Conservation (phyloP, 1,140 invertebrate genomes). For the Drosophila ironensis region DNA sequence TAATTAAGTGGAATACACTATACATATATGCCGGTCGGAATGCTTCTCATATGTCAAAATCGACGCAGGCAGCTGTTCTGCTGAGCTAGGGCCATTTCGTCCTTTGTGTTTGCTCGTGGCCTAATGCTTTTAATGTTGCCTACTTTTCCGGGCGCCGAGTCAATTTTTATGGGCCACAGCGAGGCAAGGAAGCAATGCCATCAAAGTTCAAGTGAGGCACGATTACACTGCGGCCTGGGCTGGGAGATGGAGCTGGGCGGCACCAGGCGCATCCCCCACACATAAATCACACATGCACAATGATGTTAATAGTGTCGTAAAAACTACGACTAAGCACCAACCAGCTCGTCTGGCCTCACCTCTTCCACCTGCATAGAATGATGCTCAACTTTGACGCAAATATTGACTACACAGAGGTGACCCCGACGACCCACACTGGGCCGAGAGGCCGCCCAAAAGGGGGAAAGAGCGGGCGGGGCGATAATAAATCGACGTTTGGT, state of each 20-base stretch:
- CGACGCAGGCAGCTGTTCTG: conserved; percentile 57
- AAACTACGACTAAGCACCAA: conserved; percentile 45
- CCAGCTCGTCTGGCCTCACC: conserved; percentile 20
- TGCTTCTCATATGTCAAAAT: conserved; percentile 72
- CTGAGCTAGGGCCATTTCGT: conserved; percentile 4
- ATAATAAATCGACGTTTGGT: conserved; percentile 60
- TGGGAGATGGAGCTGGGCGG: neutral
- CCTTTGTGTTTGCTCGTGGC: conserved; percentile 30
- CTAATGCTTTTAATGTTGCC: conserved; percentile 48
- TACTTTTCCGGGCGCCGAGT: conserved; percentile 37
- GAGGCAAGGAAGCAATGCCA: conserved; percentile 7
- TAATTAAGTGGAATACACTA: conserved; percentile 56
- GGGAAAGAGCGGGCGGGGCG: neutral
- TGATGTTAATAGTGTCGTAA: conserved; percentile 76
- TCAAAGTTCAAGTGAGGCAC: conserved; percentile 46
- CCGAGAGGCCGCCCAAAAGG: neutral
- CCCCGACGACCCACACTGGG: conserved; percentile 33
- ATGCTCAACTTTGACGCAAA: conserved; percentile 45
- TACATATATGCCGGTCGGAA: too few relatives aligned
- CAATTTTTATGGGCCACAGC: conserved; percentile 59
- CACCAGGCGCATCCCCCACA: conserved; percentile 1
- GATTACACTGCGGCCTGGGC: conserved; percentile 5
- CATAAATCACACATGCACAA: conserved; percentile 68
- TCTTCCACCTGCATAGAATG: conserved; percentile 10
- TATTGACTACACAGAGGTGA: conserved; percentile 51